Percentiles rank a stretch among this genome's conserved stretches.
Evolutionary conservation across 1,140 invertebrate species (phyloP).

Genomic region (Halesus radiatus): DNA sequence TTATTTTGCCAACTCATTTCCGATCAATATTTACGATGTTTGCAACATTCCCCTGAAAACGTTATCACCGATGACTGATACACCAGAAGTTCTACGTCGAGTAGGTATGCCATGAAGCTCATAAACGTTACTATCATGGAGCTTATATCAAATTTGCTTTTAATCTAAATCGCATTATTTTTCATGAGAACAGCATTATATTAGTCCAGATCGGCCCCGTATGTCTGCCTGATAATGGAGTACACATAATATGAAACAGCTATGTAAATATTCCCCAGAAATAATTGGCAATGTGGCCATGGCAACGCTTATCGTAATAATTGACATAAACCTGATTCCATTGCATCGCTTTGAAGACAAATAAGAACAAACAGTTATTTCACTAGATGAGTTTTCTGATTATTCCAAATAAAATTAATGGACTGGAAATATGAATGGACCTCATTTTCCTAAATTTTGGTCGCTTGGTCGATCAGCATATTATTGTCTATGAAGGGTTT

Average conservation of each 20-base stretch:
- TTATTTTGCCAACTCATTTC: no score
- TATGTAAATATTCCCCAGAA: slow-evolving; percentile 13
- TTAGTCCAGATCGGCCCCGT: slow-evolving; percentile 28
- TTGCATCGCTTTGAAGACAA: slow-evolving; percentile 20
- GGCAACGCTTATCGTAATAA: slow-evolving; percentile 23
- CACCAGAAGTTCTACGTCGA: no score
- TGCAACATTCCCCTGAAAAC: no score
- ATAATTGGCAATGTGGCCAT: slow-evolving; percentile 23
- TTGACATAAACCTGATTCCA: slow-evolving; percentile 8
- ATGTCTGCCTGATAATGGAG: slow-evolving; percentile 25
- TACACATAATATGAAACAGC: slow-evolving; percentile 10
- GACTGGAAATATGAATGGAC: no score
- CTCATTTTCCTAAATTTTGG: no score
- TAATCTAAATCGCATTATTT: slow-evolving; percentile 25
- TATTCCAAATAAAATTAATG: no score
- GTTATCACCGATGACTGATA: no score
- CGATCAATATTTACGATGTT: no score
- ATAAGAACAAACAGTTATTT: background rate
- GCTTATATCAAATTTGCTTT: background rate
- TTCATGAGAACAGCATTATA: slow-evolving; percentile 9
- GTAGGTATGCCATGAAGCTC: background rate
- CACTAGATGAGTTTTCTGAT: no score
- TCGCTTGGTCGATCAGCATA: no score
- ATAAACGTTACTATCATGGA: background rate
- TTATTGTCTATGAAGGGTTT: no score